Conservation (phyloP, 2,113 vertebrate species). For the Chauna torquata region DNA sequence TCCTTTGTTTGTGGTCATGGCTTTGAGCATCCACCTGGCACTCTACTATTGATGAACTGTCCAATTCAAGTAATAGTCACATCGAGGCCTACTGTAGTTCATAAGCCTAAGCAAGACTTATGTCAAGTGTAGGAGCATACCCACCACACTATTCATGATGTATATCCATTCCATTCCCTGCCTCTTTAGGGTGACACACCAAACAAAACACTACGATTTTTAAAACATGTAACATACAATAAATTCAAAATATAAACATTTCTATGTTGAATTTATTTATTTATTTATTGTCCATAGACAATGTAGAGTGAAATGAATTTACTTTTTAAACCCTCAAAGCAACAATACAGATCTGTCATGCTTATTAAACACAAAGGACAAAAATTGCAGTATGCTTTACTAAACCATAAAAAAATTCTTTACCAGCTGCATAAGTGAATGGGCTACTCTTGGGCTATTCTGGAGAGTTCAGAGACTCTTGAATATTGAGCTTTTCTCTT, state of each 20-base stretch:
- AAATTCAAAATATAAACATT: neutral
- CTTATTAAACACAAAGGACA: neutral
- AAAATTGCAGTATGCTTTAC: neutral
- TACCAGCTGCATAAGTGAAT: rapidly evolving
- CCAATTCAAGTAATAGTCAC: no score
- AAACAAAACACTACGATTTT: neutral
- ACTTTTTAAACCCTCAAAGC: neutral
- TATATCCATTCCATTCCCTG: neutral
- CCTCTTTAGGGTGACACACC: neutral
- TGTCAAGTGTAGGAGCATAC: no score
- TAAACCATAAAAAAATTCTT: neutral
- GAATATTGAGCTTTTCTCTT: neutral
- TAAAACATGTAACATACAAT: neutral
- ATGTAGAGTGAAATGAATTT: neutral
- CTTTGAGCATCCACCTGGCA: no score
- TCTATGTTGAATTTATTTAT: rapidly evolving
- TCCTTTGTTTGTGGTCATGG: no score
- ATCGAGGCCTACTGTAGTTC: no score
- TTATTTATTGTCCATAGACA: neutral
- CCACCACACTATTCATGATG: no score
- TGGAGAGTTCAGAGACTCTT: neutral
- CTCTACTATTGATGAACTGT: no score
- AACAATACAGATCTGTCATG: neutral
- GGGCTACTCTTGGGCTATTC: neutral
- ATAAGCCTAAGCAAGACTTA: no score